These are phyloP conservation scores for Dendrolimus pini DNA, from an alignment of 2,888 invertebrate genomes.

Conservation along the genomic window DNA sequence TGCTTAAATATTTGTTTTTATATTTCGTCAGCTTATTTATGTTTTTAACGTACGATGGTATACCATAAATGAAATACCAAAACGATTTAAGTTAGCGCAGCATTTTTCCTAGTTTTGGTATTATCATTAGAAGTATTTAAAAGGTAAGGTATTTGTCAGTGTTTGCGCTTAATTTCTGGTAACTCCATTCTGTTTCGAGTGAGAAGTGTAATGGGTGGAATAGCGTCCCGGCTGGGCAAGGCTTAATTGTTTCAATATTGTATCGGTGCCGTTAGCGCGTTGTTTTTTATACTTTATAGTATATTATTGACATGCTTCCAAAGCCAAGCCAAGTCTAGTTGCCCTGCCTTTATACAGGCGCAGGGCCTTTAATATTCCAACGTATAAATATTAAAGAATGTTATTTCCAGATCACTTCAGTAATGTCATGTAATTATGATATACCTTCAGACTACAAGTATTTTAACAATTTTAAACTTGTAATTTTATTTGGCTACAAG, in stretches of 20 bases:
- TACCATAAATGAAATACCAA: constrained; percentile 45
- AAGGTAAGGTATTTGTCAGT: constrained; percentile 67
- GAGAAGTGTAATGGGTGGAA: constrained; percentile 26
- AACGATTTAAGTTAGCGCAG: constrained; percentile 20
- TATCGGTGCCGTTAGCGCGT: constrained; percentile 56
- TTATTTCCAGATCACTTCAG: neutral
- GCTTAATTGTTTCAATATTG: constrained; percentile 61
- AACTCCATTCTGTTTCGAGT: constrained; percentile 36
- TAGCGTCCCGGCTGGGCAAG: constrained; percentile 41
- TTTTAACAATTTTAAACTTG: constrained; percentile 19
- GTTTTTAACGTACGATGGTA: constrained; percentile 30
- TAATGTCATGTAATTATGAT: neutral
- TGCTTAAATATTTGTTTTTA: constrained; percentile 27
- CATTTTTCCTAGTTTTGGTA: constrained; percentile 39
- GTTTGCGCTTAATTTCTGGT: constrained; percentile 58
- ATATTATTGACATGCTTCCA: neutral
- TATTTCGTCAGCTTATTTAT: constrained; percentile 64
- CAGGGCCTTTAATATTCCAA: neutral
- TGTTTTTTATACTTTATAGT: constrained; percentile 25
- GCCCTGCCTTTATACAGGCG: neutral
- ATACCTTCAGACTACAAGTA: neutral
- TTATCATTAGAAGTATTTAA: constrained; percentile 24
- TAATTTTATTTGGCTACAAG: constrained; percentile 76
- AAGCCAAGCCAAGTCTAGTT: neutral
- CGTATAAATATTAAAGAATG: no score